These are phyloP conservation scores for Lycophotia porphyrea DNA, from an alignment of 2,888 invertebrate species.

Conservation along the genomic window DNA sequence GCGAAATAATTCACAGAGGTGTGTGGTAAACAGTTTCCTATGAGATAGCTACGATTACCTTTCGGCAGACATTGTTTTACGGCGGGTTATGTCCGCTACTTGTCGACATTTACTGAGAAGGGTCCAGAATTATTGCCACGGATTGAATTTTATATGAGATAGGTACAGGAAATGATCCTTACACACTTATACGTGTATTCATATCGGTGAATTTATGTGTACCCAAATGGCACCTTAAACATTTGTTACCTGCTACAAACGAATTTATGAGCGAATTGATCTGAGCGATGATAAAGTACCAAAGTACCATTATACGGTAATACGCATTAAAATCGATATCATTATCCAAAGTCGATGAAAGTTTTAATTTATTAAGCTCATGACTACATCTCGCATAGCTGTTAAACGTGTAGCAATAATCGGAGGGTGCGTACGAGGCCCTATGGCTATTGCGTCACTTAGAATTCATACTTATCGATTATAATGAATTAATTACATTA, in stretches of 20 bases:
- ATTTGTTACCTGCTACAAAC: neutral
- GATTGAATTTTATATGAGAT: slow-evolving; percentile 67
- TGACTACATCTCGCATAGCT: slow-evolving; percentile 82
- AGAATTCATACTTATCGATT: slow-evolving; percentile 86
- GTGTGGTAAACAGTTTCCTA: slow-evolving; percentile 78
- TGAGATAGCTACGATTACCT: slow-evolving; percentile 75
- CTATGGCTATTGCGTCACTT: slow-evolving; percentile 82
- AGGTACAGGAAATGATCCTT: slow-evolving; percentile 45
- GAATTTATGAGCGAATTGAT: slow-evolving; percentile 20
- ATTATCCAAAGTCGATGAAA: slow-evolving; percentile 33
- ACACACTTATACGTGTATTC: neutral
- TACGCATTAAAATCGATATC: slow-evolving; percentile 17
- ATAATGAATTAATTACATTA: too few relatives aligned
- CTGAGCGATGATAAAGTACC: slow-evolving; percentile 8
- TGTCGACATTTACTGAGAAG: slow-evolving; percentile 61
- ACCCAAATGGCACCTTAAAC: slow-evolving; percentile 12
- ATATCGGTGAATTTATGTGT: slow-evolving; percentile 23
- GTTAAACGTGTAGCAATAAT: slow-evolving; percentile 77
- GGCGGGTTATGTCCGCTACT: slow-evolving; percentile 69
- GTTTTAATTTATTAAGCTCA: slow-evolving; percentile 55
- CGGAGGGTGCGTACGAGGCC: slow-evolving; percentile 79
- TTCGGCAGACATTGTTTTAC: slow-evolving; percentile 70
- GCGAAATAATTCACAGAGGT: slow-evolving; percentile 81
- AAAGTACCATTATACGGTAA: neutral
- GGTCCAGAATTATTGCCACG: slow-evolving; percentile 64